These are phyloP conservation scores for Toxonevra muliebris DNA, from an alignment of 2,888 invertebrate species.

Conservation along the genomic window DNA sequence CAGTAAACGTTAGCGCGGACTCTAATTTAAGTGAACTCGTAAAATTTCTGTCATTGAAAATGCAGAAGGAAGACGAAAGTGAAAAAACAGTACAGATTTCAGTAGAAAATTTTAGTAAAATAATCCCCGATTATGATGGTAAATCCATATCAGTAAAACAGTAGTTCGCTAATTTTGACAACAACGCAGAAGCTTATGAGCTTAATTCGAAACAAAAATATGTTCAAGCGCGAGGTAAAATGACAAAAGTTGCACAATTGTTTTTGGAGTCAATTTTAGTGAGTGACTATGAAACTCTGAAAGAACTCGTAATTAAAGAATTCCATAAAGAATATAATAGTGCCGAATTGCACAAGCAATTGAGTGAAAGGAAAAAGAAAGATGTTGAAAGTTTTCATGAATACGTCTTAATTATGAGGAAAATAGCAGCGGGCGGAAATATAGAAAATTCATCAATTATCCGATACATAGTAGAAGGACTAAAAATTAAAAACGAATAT, in stretches of 20 bases:
- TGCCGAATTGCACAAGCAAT: conserved; percentile 29
- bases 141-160: no score
- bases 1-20: no score
- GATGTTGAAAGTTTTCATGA: conserved; percentile 30
- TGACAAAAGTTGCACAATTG: conserved; percentile 34
- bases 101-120: no score
- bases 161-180: conserved; percentile 31
- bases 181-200: conserved; percentile 31
- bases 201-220: conserved; percentile 35
- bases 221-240: conserved; percentile 36
- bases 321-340: conserved; percentile 30
- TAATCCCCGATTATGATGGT: no score
- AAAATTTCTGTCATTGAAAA: no score
- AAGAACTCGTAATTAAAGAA: conserved; percentile 19
- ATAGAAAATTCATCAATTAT: conserved; percentile 25
- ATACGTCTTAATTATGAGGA: conserved; percentile 31
- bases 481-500: conserved; percentile 24
- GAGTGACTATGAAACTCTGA: conserved; percentile 19
- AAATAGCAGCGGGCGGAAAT: conserved; percentile 28
- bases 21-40: no score
- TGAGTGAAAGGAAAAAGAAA: conserved; percentile 30
- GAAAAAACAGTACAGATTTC: no score
- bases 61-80: no score
- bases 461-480: conserved; percentile 31
- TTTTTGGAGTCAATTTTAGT: conserved; percentile 35